phyloP scores from a whole-genome alignment of 2,113 vertebrate species.

The Menura novaehollandiae region DNA sequence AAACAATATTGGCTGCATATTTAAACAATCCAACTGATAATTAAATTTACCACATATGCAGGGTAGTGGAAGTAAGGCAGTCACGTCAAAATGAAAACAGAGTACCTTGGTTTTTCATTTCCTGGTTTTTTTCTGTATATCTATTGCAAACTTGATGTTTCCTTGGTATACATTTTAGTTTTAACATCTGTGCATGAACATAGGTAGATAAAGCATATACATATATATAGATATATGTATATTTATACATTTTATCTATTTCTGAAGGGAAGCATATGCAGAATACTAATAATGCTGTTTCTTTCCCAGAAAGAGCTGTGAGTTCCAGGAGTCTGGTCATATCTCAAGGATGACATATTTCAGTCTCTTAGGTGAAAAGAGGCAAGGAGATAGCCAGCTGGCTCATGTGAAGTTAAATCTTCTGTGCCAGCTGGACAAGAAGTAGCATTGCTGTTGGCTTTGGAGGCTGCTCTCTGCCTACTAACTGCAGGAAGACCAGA shows the following conservation, averaged over 20 bases:
- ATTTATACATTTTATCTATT: background rate
- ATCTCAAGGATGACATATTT: slow-evolving; percentile 43
- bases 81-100: background rate
- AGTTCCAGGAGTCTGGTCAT: background rate
- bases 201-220: background rate
- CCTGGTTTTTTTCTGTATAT: background rate
- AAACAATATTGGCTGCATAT: background rate
- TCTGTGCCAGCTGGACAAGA: slow-evolving; percentile 42
- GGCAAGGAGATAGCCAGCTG: slow-evolving; percentile 31
- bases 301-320: background rate
- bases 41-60: background rate
- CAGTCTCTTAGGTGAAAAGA: slow-evolving; percentile 7
- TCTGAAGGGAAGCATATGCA: background rate
- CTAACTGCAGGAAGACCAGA: slow-evolving; percentile 16
- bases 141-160: background rate
- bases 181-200: background rate
- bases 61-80: background rate
- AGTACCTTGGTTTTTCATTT: background rate
- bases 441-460: slow-evolving; percentile 3
- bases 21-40: background rate
- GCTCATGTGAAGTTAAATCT: background rate
- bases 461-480: slow-evolving; percentile 6
- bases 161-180: background rate
- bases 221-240: background rate
- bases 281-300: background rate